phyloP scores from a whole-genome alignment of 2,888 invertebrate species.

The Stegophylla sp. region DNA sequence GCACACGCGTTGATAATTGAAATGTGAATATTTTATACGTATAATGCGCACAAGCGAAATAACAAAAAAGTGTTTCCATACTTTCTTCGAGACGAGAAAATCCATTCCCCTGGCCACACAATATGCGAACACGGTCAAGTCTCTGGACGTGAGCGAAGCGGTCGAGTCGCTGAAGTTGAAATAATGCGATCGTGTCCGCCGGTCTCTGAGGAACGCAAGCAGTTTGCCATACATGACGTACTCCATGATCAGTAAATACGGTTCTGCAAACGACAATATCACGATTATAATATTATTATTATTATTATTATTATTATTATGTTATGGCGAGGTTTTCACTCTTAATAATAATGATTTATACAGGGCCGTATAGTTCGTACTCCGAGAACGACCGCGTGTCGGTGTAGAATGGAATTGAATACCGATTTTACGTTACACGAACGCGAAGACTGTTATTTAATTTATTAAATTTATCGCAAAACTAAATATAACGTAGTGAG shows the following conservation, averaged over 20 bases:
- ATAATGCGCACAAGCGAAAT: not conserved
- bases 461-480: no score
- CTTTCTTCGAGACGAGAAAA: slow-evolving; percentile 80
- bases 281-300: not conserved
- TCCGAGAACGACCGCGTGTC: no score
- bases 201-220: slow-evolving; percentile 76
- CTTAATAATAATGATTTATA: not conserved
- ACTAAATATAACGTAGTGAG: no score
- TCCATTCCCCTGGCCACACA: slow-evolving; percentile 87
- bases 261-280: slow-evolving; percentile 72
- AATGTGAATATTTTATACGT: no score
- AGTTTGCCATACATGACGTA: slow-evolving; percentile 85
- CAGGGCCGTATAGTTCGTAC: no score
- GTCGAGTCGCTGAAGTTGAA: slow-evolving; percentile 73
- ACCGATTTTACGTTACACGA: no score
- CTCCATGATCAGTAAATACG: slow-evolving; percentile 83
- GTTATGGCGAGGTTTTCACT: not conserved
- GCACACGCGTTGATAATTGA: no score
- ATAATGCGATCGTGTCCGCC: slow-evolving; percentile 68
- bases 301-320: not conserved
- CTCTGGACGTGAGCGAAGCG: slow-evolving; percentile 74
- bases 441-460: no score
- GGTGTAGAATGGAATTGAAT: no score
- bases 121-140: slow-evolving; percentile 80
- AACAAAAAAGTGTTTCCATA: slow-evolving; percentile 66